Evolutionary conservation across 2,113 vertebrate genomes (phyloP).

Genomic region (Manacus vitellinus): DNA sequence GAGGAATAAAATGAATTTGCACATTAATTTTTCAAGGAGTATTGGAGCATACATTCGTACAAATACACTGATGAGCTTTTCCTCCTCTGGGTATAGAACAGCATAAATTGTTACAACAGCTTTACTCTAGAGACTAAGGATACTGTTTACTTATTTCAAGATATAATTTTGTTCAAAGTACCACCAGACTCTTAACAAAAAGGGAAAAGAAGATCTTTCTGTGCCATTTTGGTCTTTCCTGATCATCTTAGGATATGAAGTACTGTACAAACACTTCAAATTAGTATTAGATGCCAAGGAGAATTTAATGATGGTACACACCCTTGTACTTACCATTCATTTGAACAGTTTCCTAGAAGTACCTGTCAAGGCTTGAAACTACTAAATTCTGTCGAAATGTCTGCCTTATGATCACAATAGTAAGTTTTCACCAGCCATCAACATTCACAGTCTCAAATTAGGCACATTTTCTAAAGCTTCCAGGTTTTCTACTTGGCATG

Average conservation of each 20-base stretch:
- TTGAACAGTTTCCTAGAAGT: conserved; percentile 47
- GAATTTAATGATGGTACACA: conserved; percentile 6
- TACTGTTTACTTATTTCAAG: not conserved
- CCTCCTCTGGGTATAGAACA: not conserved
- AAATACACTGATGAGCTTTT: not conserved
- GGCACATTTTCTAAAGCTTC: not conserved
- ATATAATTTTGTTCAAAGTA: not conserved
- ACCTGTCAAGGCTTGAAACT: conserved; percentile 12
- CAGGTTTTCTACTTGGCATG: not conserved
- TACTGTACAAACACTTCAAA: not conserved
- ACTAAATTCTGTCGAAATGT: not conserved
- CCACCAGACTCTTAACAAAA: not conserved
- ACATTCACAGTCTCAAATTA: not conserved
- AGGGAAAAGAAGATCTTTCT: not conserved
- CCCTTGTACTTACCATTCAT: conserved; percentile 1
- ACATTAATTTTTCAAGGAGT: not conserved
- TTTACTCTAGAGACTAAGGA: not conserved
- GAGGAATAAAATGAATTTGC: not conserved
- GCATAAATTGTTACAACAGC: not conserved
- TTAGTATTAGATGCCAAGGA: not conserved
- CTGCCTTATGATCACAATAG: not conserved
- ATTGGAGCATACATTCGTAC: not conserved
- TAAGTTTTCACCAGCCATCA: not conserved
- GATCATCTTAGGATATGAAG: not conserved
- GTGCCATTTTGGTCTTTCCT: not conserved